Base-by-base conservation (phyloP, 2,888 invertebrate species). In the Amphipyra tragopoginis region DNA sequence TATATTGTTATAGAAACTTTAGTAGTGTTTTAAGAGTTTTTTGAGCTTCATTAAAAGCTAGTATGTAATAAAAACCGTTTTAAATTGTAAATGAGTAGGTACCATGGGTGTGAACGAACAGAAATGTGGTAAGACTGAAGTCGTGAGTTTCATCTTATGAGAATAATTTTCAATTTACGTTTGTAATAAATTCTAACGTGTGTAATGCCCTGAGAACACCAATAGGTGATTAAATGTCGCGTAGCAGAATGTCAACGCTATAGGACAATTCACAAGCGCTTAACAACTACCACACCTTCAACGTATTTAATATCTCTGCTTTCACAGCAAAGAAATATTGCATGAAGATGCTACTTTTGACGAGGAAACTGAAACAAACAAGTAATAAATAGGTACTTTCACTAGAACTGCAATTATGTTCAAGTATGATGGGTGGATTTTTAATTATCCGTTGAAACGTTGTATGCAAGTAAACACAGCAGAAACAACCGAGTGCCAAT, bases 401-500 rank as follows among this genome's bases (percentile, higher is more conserved):
- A 51, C 65, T 50, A 33, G 11, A 36, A 49, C n/a, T 44, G 10
- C 38, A 68, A 56, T 58, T 47, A 56, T 36, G 39, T 65, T 39
- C 13, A n/a, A 59, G 48, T 56, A 48, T 61, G 42, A 65, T 65
- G 42, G 44, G 59, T 56, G 52, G 36, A 48, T 61, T 65, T 65
- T 60, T 63, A 72, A 72, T 63, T 75, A 63, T 43, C 56, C 72
- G 57, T 56, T 60, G 29, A 53, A 53, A 54, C 53, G 53, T 57
- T 54, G 55, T 65, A 61, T 71, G 70, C 66, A 13, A 54, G 45
- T 70, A 71, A 70, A 59, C 55, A 59, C n/a, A 61, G 39, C 55
- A 61, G 61, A 62, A 72, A 47, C 49, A 48, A 38, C 15, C n/a
- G 38, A 57, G 57, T 71, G 53, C 59, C 73, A 69, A 59, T 65